These are phyloP conservation scores for Acanthurus lineatus DNA, from an alignment of 2,797 vertebrate genomes.

Conservation along the genomic window DNA sequence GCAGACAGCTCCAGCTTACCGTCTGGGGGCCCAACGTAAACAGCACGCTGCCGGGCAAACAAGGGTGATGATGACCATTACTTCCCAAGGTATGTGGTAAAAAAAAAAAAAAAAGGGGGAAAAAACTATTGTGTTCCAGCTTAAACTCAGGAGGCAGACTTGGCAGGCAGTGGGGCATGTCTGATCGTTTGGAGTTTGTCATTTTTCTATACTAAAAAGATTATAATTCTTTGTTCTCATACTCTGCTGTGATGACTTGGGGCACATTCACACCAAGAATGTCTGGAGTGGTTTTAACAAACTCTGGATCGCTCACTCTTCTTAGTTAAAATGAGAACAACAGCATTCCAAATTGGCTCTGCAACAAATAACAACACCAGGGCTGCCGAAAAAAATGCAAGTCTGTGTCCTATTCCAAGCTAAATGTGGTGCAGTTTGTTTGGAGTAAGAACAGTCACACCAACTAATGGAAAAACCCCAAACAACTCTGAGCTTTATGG, in stretches of 20 bases:
- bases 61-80: conserved; percentile 69
- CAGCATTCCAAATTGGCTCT: conserved; percentile 41
- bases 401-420: conserved; percentile 19
- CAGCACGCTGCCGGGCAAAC: conserved; percentile 67
- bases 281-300: conserved; percentile 33
- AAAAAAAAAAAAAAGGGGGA: conserved; percentile 1
- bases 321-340: conserved; percentile 46
- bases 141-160: conserved; percentile 7
- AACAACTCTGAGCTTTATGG: conserved; percentile 57
- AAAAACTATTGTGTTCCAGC: conserved; percentile 9
- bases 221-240: background rate
- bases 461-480: conserved; percentile 52
- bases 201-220: background rate
- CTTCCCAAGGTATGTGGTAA: conserved; percentile 44
- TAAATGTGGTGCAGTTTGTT: conserved; percentile 47
- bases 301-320: conserved; percentile 17
- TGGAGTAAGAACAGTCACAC: conserved; percentile 41
- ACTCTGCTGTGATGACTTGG: conserved; percentile 27
- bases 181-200: conserved; percentile 31
- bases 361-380: conserved; percentile 42
- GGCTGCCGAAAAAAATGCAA: conserved; percentile 32
- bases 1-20: conserved; percentile 67
- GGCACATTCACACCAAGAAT: conserved; percentile 6
- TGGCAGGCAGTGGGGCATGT: background rate
- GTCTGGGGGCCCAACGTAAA: conserved; percentile 69